These are phyloP conservation scores for Micoletzkya japonica DNA, from an alignment of 2,888 invertebrate genomes.

Conservation along the genomic window DNA sequence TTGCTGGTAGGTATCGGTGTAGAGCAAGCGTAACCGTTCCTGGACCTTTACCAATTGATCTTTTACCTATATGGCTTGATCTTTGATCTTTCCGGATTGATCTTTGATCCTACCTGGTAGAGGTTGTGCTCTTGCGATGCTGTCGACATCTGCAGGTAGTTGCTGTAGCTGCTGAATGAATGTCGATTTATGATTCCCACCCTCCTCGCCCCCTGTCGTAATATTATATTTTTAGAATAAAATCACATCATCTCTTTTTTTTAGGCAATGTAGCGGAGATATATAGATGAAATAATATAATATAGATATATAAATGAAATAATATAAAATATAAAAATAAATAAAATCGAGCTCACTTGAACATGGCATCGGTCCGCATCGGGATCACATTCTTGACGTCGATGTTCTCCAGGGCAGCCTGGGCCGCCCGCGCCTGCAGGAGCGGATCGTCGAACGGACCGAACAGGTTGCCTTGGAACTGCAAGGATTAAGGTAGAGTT, in stretches of 20 bases:
- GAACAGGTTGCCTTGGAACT: slow-evolving; percentile 36
- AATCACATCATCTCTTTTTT: background rate
- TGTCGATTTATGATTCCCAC: background rate
- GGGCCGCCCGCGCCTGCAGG: slow-evolving; percentile 48
- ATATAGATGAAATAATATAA: too few relatives aligned
- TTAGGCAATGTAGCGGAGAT: too few relatives aligned
- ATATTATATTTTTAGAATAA: too few relatives aligned
- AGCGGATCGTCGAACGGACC: slow-evolving; percentile 52
- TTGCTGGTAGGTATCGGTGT: too few relatives aligned
- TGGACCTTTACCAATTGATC: too few relatives aligned
- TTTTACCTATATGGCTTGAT: too few relatives aligned
- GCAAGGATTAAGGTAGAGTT: background rate
- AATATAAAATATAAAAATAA: background rate
- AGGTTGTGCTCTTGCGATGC: slow-evolving; percentile 18
- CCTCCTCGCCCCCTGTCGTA: too few relatives aligned
- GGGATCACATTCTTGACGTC: slow-evolving; percentile 59
- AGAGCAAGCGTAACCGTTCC: too few relatives aligned
- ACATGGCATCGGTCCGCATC: slow-evolving; percentile 57
- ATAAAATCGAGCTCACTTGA: slow-evolving; percentile 45
- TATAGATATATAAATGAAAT: background rate
- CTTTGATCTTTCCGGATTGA: too few relatives aligned
- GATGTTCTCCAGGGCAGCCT: slow-evolving; percentile 56
- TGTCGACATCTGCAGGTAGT: slow-evolving; percentile 42
- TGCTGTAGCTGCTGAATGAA: slow-evolving; percentile 35
- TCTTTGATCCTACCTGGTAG: slow-evolving; percentile 12